These are phyloP conservation scores for Pogoniulus pusillus DNA, from an alignment of 2,797 vertebrate species.

Conservation along the genomic window DNA sequence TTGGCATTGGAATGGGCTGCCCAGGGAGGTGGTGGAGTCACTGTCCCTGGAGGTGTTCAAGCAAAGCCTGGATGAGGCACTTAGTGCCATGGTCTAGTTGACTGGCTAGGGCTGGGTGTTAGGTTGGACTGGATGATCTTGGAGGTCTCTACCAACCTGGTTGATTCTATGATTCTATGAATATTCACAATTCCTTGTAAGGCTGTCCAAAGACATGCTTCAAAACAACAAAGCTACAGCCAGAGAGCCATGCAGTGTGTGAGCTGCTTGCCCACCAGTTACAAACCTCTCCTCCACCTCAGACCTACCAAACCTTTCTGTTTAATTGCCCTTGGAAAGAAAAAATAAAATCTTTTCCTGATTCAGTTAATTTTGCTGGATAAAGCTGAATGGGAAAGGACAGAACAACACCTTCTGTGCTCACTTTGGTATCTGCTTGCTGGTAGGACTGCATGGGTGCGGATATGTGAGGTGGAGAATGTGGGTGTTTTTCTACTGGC, in stretches of 20 bases:
- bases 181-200: background rate
- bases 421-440: background rate
- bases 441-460: background rate
- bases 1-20: no score
- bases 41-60: no score
- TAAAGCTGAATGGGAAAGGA: background rate
- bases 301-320: background rate
- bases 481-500: background rate
- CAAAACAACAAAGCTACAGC: background rate
- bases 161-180: background rate
- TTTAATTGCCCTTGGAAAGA: background rate
- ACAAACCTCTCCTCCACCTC: background rate
- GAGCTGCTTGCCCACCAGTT: background rate
- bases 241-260: background rate
- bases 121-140: no score
- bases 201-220: background rate
- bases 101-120: no score
- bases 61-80: no score
- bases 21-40: no score
- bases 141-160: no score
- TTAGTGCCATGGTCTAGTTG: no score
- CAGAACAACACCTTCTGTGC: fast-evolving
- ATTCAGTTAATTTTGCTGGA: background rate
- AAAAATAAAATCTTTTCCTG: background rate
- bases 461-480: background rate